phyloP scores from a whole-genome alignment of 35 echinoderm and acorn worm species.

The Diadema setosum region DNA sequence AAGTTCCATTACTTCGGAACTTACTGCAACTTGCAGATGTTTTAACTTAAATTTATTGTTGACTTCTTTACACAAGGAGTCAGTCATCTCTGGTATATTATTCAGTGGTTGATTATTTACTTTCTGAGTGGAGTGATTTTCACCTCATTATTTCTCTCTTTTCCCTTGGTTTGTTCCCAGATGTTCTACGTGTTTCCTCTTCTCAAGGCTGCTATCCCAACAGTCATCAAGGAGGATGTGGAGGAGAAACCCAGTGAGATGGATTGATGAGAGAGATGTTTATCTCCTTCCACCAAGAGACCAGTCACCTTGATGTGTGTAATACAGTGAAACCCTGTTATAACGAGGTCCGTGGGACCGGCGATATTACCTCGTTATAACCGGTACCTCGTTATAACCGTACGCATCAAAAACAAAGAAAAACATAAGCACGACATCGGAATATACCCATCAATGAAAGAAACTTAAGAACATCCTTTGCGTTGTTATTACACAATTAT shows the following conservation, averaged over 20 bases:
- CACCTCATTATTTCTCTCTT: not conserved
- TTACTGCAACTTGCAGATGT: no score
- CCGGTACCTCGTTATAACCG: not conserved
- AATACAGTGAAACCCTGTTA: not conserved
- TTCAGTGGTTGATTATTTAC: no score
- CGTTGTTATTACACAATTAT: no score
- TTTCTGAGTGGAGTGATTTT: no score
- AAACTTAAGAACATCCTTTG: no score
- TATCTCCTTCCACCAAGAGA: not conserved
- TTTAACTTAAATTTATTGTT: no score
- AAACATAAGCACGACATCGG: no score
- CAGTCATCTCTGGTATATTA: no score
- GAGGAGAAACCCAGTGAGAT: not conserved
- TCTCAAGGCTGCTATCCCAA: not conserved
- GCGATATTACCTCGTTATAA: not conserved
- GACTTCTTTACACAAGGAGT: no score
- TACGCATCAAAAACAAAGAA: not conserved
- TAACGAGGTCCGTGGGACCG: not conserved
- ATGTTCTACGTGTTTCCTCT: conserved; percentile 4
- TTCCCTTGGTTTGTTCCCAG: not conserved
- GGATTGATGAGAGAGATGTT: not conserved
- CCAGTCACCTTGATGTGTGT: not conserved
- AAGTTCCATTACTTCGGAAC: no score
- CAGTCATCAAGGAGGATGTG: not conserved
- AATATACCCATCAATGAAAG: no score